Evolutionary conservation across 2,113 vertebrate genomes (phyloP).

Genomic region (human): GRCh38 chr19:55936001-55936500

Average conservation of each 20-base stretch:
- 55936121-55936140: background rate
- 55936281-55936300: background rate
- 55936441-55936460: no score
- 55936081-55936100: background rate
- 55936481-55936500: no score
- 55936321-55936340: background rate
- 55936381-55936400: no score
- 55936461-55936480: no score
- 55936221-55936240: background rate
- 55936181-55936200: background rate
- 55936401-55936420: no score
- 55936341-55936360: no score
- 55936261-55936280: background rate
- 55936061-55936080: background rate
- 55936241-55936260: background rate
- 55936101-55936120: background rate
- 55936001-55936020: background rate
- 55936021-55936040: background rate
- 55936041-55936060: background rate
- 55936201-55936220: background rate
- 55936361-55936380: no score
- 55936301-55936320: background rate
- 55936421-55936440: no score
- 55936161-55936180: background rate
- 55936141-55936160: background rate